Percentiles rank a stretch among this genome's conserved stretches.
Conservation (phyloP, 2,113 vertebrate species). For the Dendropsophus ebraccatus region DNA sequence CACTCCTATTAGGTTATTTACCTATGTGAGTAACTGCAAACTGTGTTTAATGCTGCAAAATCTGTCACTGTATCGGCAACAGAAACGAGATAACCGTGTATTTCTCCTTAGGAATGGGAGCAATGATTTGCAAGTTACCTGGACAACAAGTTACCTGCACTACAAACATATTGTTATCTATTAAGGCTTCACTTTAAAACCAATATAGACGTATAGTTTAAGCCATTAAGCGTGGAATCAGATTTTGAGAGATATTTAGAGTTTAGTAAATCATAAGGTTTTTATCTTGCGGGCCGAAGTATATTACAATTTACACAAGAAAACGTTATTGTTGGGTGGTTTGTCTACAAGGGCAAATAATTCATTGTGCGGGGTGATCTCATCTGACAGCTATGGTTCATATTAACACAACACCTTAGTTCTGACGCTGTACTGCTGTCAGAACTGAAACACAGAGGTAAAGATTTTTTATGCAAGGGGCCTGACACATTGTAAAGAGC, state of each 20-base stretch:
- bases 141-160: neutral
- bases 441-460: constrained; percentile 37
- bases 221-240: neutral
- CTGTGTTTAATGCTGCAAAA: too few species aligned
- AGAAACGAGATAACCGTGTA: too few species aligned
- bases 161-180: neutral
- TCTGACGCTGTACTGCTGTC: constrained; percentile 31
- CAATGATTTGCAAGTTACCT: neutral
- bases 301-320: neutral
- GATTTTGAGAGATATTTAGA: neutral
- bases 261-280: neutral
- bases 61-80: too few species aligned
- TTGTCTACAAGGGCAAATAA: constrained; percentile 24
- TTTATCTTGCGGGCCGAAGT: neutral
- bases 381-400: constrained; percentile 16
- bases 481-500: constrained; percentile 35
- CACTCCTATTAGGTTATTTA: neutral
- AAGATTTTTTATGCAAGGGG: constrained; percentile 4
- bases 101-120: neutral
- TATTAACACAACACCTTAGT: constrained; percentile 41
- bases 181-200: too few species aligned
- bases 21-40: neutral
- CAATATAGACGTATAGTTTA: too few species aligned
- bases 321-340: neutral
- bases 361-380: constrained; percentile 30